Percentiles rank a stretch among this genome's conserved stretches.
These are phyloP conservation scores for Drosophila rubida DNA, from an alignment of 2,888 invertebrate species.

Conservation along the genomic window DNA sequence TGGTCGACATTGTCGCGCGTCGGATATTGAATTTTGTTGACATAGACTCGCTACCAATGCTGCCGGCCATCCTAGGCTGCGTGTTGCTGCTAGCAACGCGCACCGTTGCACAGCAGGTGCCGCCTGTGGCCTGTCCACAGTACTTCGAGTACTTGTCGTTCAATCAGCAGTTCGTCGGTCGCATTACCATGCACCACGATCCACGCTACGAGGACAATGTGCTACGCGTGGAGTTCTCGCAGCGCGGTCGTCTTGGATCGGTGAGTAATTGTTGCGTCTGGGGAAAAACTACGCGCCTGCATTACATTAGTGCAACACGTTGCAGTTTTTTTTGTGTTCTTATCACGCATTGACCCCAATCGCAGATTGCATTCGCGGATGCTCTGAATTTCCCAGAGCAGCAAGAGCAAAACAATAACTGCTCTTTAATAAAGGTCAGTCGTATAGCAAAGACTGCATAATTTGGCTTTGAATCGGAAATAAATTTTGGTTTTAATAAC, in stretches of 20 bases:
- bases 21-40: no score
- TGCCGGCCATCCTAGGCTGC: slow-evolving; percentile 18
- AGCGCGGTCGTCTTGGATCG: slow-evolving; percentile 50
- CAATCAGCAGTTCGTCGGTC: slow-evolving; percentile 57
- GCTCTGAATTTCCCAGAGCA: slow-evolving; percentile 3
- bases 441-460: background rate
- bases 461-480: background rate
- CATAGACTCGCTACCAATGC: slow-evolving; percentile 8
- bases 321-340: slow-evolving; percentile 11
- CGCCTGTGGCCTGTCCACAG: slow-evolving; percentile 66
- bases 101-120: slow-evolving; percentile 48
- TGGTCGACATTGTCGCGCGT: slow-evolving; percentile 29
- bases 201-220: slow-evolving; percentile 40
- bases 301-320: background rate
- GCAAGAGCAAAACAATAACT: slow-evolving; percentile 1
- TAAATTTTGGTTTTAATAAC: background rate
- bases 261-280: slow-evolving; percentile 50
- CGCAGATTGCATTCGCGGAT: slow-evolving; percentile 30
- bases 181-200: slow-evolving; percentile 55
- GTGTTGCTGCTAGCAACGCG: slow-evolving; percentile 17
- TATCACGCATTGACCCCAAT: slow-evolving; percentile 57
- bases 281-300: background rate
- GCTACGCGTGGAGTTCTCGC: slow-evolving; percentile 68
- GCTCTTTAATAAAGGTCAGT: background rate
- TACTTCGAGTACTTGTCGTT: slow-evolving; percentile 65